These are phyloP conservation scores for Brachionus koreanus DNA, from an alignment of 1,140 invertebrate species.

Conservation along the genomic window DNA sequence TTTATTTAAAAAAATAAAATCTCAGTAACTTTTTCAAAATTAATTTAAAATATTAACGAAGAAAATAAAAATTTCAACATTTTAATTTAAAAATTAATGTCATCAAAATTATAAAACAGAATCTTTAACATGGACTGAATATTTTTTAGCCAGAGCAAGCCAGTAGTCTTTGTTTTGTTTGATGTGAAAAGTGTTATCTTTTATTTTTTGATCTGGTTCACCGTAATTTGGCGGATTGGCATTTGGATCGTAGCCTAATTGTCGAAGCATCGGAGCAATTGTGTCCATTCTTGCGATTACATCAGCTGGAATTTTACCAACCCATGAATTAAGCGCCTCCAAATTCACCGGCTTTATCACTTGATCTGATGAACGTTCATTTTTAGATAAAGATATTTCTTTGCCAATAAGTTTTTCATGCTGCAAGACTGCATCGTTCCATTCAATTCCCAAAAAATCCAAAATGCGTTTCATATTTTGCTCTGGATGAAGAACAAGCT, in stretches of 20 bases:
- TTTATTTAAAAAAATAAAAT: background rate
- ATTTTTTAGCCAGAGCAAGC: constrained; percentile 54
- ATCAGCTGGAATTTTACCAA: constrained; percentile 82
- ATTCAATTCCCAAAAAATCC: constrained; percentile 82
- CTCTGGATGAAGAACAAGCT: constrained; percentile 86
- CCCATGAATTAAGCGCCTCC: constrained; percentile 93
- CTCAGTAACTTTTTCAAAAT: background rate
- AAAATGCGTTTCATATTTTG: constrained; percentile 84
- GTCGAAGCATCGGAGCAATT: constrained; percentile 83
- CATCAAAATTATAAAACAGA: background rate
- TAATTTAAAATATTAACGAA: background rate
- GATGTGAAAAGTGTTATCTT: constrained; percentile 71
- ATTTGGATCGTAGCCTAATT: constrained; percentile 84
- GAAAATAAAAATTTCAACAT: constrained; percentile 10
- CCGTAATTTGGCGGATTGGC: constrained; percentile 89
- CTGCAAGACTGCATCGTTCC: constrained; percentile 91
- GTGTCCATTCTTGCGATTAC: constrained; percentile 82
- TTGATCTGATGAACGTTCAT: constrained; percentile 95
- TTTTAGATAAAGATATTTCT: constrained; percentile 77
- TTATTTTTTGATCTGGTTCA: constrained; percentile 74
- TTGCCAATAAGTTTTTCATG: constrained; percentile 96
- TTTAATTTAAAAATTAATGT: constrained; percentile 1
- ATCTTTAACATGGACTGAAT: constrained; percentile 31
- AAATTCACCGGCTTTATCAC: constrained; percentile 95
- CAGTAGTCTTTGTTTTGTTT: constrained; percentile 59